Conservation (phyloP, 2,113 vertebrate species). For the Chrysochloris asiatica region DNA sequence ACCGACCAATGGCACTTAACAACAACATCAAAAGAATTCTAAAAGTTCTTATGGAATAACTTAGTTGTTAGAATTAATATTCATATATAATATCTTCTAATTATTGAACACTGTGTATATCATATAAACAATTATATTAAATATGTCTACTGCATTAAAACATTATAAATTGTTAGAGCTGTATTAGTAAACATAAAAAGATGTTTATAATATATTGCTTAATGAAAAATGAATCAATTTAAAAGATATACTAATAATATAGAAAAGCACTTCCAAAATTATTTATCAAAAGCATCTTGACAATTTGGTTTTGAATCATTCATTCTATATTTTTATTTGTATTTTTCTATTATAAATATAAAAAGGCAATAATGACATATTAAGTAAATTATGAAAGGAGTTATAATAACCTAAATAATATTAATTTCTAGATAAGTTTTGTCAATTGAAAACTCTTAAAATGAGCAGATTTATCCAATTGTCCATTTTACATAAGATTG, state of each 20-base stretch:
- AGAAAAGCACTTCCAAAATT: constrained; percentile 1
- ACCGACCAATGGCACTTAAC: too few relatives aligned
- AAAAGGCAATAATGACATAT: background rate
- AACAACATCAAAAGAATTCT: constrained; percentile 46
- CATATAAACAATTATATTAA: constrained; percentile 21
- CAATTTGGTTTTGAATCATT: background rate
- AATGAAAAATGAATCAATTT: background rate
- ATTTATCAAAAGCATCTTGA: background rate
- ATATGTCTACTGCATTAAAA: background rate
- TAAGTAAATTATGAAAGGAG: background rate
- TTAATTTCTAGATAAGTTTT: background rate
- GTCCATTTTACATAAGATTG: background rate
- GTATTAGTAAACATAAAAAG: constrained; percentile 6
- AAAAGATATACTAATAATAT: background rate
- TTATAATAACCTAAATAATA: background rate
- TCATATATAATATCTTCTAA: constrained; percentile 30
- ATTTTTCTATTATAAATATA: background rate
- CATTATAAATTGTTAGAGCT: constrained; percentile 4
- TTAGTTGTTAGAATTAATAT: constrained; percentile 35
- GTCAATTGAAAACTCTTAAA: background rate
- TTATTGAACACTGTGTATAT: constrained; percentile 14
- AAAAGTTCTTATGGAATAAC: constrained; percentile 32
- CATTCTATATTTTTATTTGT: background rate
- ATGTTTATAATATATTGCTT: background rate
- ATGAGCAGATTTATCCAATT: background rate